Evolutionary conservation across 2,888 invertebrate species (phyloP), one percentile per base, ranked within the genome.

Genomic region (Coremacera marginata): DNA sequence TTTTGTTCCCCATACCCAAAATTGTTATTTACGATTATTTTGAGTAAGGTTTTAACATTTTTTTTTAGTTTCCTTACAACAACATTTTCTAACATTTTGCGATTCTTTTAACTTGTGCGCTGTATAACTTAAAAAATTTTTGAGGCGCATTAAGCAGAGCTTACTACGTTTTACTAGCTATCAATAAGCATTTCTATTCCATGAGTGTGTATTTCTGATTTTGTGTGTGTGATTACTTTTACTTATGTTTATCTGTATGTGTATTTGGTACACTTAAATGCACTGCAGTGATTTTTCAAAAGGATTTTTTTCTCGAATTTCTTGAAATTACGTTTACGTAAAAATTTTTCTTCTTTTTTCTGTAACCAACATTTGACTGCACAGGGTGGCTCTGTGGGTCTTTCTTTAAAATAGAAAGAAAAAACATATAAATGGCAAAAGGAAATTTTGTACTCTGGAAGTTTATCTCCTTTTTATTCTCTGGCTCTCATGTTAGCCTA

Each of bases 231-330:
- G 63, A 16, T 34, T 27, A 16, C 31, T 27, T 25, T 11, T 62
- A 27, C 27, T 27, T 27, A 11, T 57, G 25, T 27, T n/a, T 63
- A 31, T 34, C 2, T 63, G 63, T 63, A 14, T 68, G 16, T 68
- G 3, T 68, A 25, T 51, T 16, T 51, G 51, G 19, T 68, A 8
- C 16, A 68, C 49, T 51, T n/a, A 68, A 68, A 68, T 68, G 68
- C 51, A 51, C 49, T 68, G 68, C 68, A 51, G 68, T 68, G 68
- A 68, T 68, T 49, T 68, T 68, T 49, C 27, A 14, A 11, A 25
- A 22, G 27, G 14, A 27, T 68, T 22, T 51, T n/a, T 25, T 68
- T 51, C 8, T 27, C 37, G 51, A 68, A 37, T 68, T 68, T 51
- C 49, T 68, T 49, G 27, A 22, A 49, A 25, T 11, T 67, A 22